A percentile compares a stretch with the other conserved stretches of the same genome.
phyloP scores from a whole-genome alignment of 2,797 vertebrate genomes.

The Liasis olivaceus region DNA sequence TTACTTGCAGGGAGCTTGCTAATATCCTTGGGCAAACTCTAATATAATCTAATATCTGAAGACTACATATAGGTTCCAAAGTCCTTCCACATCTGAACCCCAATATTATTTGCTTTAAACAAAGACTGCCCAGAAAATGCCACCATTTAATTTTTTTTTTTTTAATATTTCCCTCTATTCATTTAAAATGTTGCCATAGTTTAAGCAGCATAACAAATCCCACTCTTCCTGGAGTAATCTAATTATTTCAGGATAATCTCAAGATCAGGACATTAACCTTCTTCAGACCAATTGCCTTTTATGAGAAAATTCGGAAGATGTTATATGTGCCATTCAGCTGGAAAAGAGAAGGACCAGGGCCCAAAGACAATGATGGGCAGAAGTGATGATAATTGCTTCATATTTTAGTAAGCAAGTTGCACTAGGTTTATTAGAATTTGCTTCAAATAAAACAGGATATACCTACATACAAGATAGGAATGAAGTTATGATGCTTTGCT shows the following conservation, averaged over 20 bases:
- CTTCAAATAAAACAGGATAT: background rate
- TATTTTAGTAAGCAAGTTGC: background rate
- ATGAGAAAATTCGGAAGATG: background rate
- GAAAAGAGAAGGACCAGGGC: background rate
- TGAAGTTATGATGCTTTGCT: background rate
- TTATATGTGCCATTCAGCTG: background rate
- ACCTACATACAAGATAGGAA: background rate
- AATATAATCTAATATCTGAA: constrained; percentile 9
- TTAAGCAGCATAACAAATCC: background rate
- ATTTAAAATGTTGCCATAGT: background rate
- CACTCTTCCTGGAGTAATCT: background rate
- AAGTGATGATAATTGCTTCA: background rate
- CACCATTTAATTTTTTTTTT: background rate
- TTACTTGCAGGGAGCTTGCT: background rate
- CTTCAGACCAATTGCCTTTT: background rate
- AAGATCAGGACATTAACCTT: background rate
- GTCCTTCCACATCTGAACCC: background rate
- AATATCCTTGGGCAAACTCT: background rate
- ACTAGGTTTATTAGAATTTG: background rate
- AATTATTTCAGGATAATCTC: background rate
- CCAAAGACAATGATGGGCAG: background rate
- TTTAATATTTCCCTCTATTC: background rate
- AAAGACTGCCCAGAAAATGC: background rate
- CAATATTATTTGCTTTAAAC: background rate
- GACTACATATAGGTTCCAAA: background rate